A percentile compares a stretch with the other conserved stretches of the same genome.
phyloP scores from a whole-genome alignment of 2,888 invertebrate genomes.

The Macaria notata region DNA sequence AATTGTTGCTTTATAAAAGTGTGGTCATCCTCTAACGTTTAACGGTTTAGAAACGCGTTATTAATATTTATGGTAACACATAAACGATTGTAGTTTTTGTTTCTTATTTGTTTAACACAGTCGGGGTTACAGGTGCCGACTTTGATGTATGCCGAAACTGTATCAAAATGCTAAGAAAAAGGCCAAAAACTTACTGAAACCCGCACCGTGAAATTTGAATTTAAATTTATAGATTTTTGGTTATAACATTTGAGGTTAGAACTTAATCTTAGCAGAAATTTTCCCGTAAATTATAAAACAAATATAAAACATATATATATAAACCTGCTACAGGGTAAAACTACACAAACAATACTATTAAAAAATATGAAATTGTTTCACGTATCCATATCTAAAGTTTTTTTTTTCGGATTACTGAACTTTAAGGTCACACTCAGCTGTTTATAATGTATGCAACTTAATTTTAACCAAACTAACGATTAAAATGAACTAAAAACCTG shows the following conservation, averaged over 20 bases:
- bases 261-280: conserved; percentile 27
- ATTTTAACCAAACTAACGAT: too few species aligned
- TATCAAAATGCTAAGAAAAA: conserved; percentile 48
- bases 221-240: conserved; percentile 45
- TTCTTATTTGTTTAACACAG: conserved; percentile 72
- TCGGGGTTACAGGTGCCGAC: conserved; percentile 67
- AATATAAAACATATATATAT: not conserved
- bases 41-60: conserved; percentile 65
- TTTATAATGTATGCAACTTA: too few species aligned
- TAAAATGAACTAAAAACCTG: too few species aligned
- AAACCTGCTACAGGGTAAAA: too few species aligned
- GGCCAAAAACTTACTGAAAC: conserved; percentile 37
- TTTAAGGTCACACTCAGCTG: too few species aligned
- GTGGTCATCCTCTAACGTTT: conserved; percentile 59
- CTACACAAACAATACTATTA: too few species aligned
- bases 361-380: too few species aligned
- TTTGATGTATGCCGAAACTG: conserved; percentile 61
- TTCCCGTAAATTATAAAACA: conserved; percentile 3
- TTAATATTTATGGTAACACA: conserved; percentile 75
- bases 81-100: conserved; percentile 57
- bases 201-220: conserved; percentile 49
- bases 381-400: too few species aligned
- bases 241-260: conserved; percentile 41
- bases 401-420: too few species aligned
- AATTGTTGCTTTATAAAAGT: too few species aligned